A percentile compares a stretch with the other conserved stretches of the same genome.
Conservation (phyloP, 2,797 vertebrate genomes). For the Ispidina lecontei region DNA sequence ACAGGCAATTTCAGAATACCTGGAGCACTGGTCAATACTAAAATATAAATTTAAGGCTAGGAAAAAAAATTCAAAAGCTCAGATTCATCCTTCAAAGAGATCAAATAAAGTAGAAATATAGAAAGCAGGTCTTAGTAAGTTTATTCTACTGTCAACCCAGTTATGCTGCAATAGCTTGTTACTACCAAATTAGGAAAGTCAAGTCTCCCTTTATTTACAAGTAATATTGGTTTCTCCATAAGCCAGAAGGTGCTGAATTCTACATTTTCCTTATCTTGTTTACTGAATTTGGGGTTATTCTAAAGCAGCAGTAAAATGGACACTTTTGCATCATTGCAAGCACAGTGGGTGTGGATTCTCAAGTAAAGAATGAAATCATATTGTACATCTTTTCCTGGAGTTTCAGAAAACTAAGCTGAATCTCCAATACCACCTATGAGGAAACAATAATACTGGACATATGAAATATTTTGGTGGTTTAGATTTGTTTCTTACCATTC, state of each 20-base stretch:
- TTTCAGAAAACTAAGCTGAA: not conserved
- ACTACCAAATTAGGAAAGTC: conserved; percentile 2
- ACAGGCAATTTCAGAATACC: not conserved
- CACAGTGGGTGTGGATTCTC: not conserved
- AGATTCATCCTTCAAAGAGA: conserved; percentile 1
- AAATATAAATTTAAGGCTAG: not conserved
- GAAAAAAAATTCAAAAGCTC: not conserved
- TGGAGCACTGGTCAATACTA: not conserved
- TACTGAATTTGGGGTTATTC: not conserved
- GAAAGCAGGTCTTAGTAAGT: conserved; percentile 25
- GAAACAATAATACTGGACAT: not conserved
- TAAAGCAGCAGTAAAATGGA: not conserved
- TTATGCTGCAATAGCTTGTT: not conserved
- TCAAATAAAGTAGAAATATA: not conserved
- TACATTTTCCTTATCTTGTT: not conserved
- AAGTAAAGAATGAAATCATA: not conserved
- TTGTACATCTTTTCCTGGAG: not conserved
- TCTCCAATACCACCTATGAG: not conserved
- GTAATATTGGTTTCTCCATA: not conserved
- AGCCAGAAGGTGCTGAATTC: not conserved
- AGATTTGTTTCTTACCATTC: not conserved
- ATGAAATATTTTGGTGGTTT: not conserved
- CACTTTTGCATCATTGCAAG: not conserved
- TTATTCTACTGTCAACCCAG: conserved; percentile 20
- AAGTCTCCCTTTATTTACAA: not conserved